Percentiles rank a stretch among this genome's conserved stretches.
Conservation (phyloP, 2,888 invertebrate genomes). For the Hololepta plana region DNA sequence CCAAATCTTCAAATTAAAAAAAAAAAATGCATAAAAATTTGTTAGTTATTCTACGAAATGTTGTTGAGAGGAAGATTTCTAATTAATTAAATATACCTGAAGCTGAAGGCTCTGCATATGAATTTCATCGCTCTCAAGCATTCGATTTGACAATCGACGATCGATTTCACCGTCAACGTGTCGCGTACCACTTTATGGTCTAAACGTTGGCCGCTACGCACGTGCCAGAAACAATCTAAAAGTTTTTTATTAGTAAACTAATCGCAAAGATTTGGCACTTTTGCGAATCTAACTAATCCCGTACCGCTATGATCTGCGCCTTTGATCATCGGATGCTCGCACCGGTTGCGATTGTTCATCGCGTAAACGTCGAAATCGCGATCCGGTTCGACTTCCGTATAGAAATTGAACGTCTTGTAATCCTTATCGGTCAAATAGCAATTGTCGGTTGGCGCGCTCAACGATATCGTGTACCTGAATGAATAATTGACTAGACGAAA, state of each 20-base stretch:
- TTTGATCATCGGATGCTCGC: constrained; percentile 18
- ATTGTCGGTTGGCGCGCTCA: constrained; percentile 45
- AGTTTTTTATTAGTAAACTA: no score
- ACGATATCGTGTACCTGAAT: constrained; percentile 28
- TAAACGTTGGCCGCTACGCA: constrained; percentile 53
- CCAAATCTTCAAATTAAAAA: constrained; percentile 50
- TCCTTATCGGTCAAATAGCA: constrained; percentile 58
- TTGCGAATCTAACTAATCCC: not conserved
- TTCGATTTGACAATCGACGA: constrained; percentile 65
- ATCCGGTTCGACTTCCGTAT: constrained; percentile 53
- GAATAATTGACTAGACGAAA: constrained; percentile 1
- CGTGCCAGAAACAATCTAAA: constrained; percentile 69
- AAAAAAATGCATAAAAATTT: constrained; percentile 3
- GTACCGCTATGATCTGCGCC: constrained; percentile 5
- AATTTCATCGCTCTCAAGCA: constrained; percentile 56
- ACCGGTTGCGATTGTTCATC: constrained; percentile 40
- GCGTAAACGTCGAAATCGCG: constrained; percentile 66
- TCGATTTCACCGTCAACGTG: constrained; percentile 44
- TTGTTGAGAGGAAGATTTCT: not conserved
- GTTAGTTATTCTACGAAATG: constrained; percentile 3
- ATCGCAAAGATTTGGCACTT: not conserved
- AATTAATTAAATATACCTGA: constrained; percentile 30
- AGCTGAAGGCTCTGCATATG: constrained; percentile 66
- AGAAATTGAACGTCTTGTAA: constrained; percentile 49
- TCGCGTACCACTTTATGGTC: constrained; percentile 43